These are phyloP conservation scores for Prionace glauca DNA, from an alignment of 2,797 vertebrate species.

Conservation along the genomic window DNA sequence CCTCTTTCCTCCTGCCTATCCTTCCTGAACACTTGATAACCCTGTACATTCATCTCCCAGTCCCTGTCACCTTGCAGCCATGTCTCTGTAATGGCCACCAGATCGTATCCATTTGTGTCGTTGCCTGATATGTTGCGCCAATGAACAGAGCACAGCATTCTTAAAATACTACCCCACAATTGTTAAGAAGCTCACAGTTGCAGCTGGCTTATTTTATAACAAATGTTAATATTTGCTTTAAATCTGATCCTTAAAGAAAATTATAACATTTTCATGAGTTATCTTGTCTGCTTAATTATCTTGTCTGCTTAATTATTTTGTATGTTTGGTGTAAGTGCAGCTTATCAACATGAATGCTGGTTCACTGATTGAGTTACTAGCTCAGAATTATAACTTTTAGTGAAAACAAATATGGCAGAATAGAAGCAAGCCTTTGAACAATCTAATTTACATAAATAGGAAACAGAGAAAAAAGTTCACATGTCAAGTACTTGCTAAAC, in stretches of 20 bases:
- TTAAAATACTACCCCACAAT: not conserved
- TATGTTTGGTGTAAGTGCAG: not conserved
- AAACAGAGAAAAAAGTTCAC: not conserved
- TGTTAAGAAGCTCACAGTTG: not conserved
- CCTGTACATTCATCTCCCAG: too few relatives aligned
- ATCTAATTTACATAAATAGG: not conserved
- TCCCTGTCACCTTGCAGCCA: too few relatives aligned
- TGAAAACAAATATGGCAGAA: not conserved
- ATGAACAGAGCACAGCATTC: not conserved
- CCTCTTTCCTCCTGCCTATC: too few relatives aligned
- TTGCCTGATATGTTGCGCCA: not conserved
- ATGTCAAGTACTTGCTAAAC: not conserved
- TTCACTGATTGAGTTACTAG: not conserved
- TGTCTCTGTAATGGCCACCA: too few relatives aligned
- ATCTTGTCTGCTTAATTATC: not conserved
- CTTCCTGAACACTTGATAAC: too few relatives aligned
- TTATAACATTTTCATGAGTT: not conserved
- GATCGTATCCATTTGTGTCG: too few relatives aligned
- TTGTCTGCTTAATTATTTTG: not conserved
- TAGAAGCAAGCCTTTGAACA: not conserved
- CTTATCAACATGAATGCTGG: not conserved
- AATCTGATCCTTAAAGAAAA: not conserved
- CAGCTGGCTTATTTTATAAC: not conserved
- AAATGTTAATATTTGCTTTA: not conserved
- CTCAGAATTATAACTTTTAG: not conserved